A percentile compares a stretch with the other conserved stretches of the same genome.
phyloP scores from a whole-genome alignment of 2,797 vertebrate species.

The Mormyrops attenuatus region DNA sequence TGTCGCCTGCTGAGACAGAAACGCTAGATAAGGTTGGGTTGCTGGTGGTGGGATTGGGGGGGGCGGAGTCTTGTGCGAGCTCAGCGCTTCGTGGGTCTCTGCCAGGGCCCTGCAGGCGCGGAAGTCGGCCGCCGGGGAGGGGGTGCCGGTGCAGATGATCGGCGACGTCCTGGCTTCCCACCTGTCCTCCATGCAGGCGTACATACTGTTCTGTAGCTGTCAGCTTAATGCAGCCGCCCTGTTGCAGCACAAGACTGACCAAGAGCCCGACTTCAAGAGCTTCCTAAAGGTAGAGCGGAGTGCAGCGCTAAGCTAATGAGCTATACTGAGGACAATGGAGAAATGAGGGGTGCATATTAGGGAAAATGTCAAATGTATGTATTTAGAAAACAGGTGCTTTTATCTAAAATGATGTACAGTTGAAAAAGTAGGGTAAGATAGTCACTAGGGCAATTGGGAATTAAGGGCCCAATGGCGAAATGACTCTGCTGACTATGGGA shows the following conservation, averaged over 20 bases:
- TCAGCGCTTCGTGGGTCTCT: background rate
- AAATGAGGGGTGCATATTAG: background rate
- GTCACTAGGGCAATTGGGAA: background rate
- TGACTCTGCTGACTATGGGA: background rate
- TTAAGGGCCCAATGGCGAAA: background rate
- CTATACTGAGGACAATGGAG: background rate
- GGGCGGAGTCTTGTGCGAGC: background rate
- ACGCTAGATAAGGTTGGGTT: background rate
- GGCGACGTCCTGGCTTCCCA: conserved; percentile 83
- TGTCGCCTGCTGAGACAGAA: background rate
- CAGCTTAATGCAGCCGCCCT: conserved; percentile 83
- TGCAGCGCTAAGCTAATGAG: background rate
- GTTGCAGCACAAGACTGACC: conserved; percentile 82
- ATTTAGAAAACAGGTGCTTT: background rate
- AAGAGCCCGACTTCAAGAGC: conserved; percentile 81
- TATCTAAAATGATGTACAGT: background rate
- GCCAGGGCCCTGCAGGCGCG: conserved; percentile 77
- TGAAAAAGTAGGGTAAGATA: background rate
- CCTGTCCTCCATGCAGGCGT: conserved; percentile 91
- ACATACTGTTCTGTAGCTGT: conserved; percentile 91
- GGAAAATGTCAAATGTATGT: background rate
- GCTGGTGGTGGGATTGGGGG: background rate
- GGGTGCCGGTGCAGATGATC: conserved; percentile 85
- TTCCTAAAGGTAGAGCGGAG: conserved; percentile 77
- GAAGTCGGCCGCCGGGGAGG: conserved; percentile 83